These are phyloP conservation scores for Thaleichthys pacificus DNA, from an alignment of 2,797 vertebrate genomes.

Conservation along the genomic window DNA sequence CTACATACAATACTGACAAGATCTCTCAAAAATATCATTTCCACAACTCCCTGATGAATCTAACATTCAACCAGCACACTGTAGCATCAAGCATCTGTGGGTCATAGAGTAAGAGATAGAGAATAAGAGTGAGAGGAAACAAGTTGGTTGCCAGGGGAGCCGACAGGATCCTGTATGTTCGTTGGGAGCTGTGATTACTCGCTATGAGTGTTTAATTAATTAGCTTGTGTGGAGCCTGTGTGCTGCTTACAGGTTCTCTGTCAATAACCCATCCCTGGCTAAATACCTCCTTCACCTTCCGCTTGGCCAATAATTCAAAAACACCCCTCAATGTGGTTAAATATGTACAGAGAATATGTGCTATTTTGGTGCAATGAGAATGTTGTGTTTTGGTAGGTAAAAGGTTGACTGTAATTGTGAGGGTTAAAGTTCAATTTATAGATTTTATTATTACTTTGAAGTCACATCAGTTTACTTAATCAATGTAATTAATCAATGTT, in stretches of 20 bases:
- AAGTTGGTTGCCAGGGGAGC: conserved; percentile 66
- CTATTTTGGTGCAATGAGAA: conserved; percentile 14
- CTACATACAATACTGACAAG: background rate
- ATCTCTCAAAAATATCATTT: too few species aligned
- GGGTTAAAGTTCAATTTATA: conserved; percentile 16
- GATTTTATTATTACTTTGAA: conserved; percentile 1
- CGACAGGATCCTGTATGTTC: conserved; percentile 66
- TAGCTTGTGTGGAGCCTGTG: conserved; percentile 60
- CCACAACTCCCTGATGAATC: background rate
- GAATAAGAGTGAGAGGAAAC: conserved; percentile 60
- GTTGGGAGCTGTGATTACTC: conserved; percentile 68
- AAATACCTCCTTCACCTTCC: conserved; percentile 36
- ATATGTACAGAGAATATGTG: conserved; percentile 24
- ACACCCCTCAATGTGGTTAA: conserved; percentile 42
- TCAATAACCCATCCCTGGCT: conserved; percentile 61
- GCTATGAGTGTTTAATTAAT: conserved; percentile 75
- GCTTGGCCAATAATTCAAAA: conserved; percentile 45
- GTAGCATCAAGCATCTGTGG: conserved; percentile 27
- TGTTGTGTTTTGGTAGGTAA: background rate
- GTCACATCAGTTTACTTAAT: background rate
- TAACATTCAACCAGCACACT: conserved; percentile 22
- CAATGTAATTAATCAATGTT: conserved; percentile 13
- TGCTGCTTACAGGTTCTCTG: conserved; percentile 65
- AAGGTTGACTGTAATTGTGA: conserved; percentile 18
- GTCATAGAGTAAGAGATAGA: conserved; percentile 29